Evolutionary conservation across 2,797 vertebrate species (phyloP).

Genomic region (Leuciscus waleckii): DNA sequence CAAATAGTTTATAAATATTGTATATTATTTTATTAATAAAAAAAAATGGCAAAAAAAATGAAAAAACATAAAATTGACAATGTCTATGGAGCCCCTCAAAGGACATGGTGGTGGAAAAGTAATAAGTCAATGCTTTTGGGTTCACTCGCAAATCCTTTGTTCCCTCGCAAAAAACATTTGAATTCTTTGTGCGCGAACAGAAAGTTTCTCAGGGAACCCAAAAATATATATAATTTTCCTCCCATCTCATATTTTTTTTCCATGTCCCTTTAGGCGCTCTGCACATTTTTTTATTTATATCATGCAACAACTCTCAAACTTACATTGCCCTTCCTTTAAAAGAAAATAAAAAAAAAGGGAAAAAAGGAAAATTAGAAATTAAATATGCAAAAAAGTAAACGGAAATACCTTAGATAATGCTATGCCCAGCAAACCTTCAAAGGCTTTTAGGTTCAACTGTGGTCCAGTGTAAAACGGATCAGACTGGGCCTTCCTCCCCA

Average conservation of each 20-base stretch:
- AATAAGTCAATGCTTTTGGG: too few relatives aligned
- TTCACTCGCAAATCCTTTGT: too few relatives aligned
- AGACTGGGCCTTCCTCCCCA: slow-evolving; percentile 90
- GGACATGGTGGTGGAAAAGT: too few relatives aligned
- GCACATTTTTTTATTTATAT: neutral
- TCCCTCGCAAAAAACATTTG: too few relatives aligned
- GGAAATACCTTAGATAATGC: slow-evolving; percentile 88
- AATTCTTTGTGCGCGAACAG: too few relatives aligned
- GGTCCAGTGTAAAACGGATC: slow-evolving; percentile 86
- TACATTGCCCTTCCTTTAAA: neutral
- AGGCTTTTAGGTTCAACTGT: slow-evolving; percentile 90
- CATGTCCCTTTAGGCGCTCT: neutral
- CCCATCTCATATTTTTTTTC: neutral
- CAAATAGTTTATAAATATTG: too few relatives aligned
- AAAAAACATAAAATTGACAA: too few relatives aligned
- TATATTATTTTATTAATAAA: too few relatives aligned
- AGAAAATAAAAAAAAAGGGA: neutral
- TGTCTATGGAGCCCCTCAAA: too few relatives aligned
- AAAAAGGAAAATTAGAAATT: neutral
- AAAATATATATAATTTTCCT: too few relatives aligned
- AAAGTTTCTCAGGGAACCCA: too few relatives aligned
- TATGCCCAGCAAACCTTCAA: slow-evolving; percentile 91
- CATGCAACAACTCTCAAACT: neutral
- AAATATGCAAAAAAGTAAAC: neutral
- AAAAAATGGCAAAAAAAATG: too few relatives aligned